Evolutionary conservation across 64 coral and sea anemone species (phyloP).

Genomic region (Astreopora myriophthalma): DNA sequence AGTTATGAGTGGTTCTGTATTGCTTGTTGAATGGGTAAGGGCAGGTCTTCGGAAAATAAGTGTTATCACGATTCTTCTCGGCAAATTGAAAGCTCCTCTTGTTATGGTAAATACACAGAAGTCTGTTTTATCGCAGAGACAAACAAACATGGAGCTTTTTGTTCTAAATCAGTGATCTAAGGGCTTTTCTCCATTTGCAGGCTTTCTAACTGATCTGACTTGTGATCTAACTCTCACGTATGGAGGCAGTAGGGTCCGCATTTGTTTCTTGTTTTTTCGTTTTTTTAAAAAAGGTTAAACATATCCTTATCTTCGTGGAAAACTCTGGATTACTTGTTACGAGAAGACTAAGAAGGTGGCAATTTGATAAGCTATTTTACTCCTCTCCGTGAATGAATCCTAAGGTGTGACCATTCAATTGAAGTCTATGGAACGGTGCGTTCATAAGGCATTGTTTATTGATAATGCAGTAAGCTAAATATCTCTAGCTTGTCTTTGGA

Average conservation of each 20-base stretch:
- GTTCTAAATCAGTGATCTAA: neutral
- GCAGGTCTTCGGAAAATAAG: neutral
- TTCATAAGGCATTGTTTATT: neutral
- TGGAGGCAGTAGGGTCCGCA: neutral
- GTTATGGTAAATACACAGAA: too few relatives aligned
- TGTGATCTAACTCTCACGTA: neutral
- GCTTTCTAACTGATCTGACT: neutral
- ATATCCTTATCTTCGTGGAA: neutral
- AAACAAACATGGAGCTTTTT: neutral
- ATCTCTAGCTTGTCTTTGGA: too few relatives aligned
- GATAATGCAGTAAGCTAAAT: too few relatives aligned
- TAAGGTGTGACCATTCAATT: neutral
- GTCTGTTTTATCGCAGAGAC: too few relatives aligned
- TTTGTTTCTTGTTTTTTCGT: neutral
- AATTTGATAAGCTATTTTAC: neutral
- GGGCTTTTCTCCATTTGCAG: neutral
- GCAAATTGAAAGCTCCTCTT: neutral
- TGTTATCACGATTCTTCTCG: neutral
- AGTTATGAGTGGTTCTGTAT: neutral
- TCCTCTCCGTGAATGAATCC: neutral
- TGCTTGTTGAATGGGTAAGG: slow-evolving; percentile 10
- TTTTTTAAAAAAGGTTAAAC: neutral
- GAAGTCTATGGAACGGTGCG: neutral
- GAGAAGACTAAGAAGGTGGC: too few relatives aligned
- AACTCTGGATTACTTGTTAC: neutral